These are phyloP conservation scores for Aulostomus chinensis DNA, from an alignment of 2,797 vertebrate species.

Conservation along the genomic window DNA sequence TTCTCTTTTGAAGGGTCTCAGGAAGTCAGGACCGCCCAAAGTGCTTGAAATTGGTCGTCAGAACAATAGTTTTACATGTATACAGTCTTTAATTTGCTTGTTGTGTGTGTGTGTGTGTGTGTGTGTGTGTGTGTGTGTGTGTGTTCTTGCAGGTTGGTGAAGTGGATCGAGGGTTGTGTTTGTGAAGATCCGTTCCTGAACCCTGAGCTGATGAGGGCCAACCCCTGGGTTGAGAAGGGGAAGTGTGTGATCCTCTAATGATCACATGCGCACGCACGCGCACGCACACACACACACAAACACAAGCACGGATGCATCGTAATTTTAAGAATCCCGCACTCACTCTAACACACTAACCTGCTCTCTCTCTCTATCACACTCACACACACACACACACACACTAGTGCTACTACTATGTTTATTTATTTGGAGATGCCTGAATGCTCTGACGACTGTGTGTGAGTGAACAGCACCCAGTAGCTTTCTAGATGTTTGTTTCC, in stretches of 20 bases:
- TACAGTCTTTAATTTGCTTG: too few species aligned
- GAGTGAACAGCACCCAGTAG: constrained; percentile 53
- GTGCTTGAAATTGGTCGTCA: too few species aligned
- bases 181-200: constrained; percentile 95
- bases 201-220: constrained; percentile 92
- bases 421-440: constrained; percentile 67
- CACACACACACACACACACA: constrained; percentile 27
- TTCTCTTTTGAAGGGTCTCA: too few species aligned
- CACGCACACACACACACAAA: constrained; percentile 7
- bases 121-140: constrained; percentile 1
- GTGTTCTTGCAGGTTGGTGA: constrained; percentile 82
- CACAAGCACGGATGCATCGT: constrained; percentile 45
- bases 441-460: constrained; percentile 55
- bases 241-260: constrained; percentile 91
- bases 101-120: too few species aligned
- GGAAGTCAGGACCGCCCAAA: too few species aligned
- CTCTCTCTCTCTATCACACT: constrained; percentile 3
- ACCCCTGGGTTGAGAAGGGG: constrained; percentile 97
- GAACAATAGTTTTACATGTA: too few species aligned
- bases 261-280: constrained; percentile 22
- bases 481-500: constrained; percentile 66
- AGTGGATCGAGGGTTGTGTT: constrained; percentile 93
- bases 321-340: constrained; percentile 52
- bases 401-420: constrained; percentile 31
- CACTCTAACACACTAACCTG: constrained; percentile 42